Evolutionary conservation across 2,888 invertebrate species (phyloP).

Genomic region (Tyria jacobaeae): DNA sequence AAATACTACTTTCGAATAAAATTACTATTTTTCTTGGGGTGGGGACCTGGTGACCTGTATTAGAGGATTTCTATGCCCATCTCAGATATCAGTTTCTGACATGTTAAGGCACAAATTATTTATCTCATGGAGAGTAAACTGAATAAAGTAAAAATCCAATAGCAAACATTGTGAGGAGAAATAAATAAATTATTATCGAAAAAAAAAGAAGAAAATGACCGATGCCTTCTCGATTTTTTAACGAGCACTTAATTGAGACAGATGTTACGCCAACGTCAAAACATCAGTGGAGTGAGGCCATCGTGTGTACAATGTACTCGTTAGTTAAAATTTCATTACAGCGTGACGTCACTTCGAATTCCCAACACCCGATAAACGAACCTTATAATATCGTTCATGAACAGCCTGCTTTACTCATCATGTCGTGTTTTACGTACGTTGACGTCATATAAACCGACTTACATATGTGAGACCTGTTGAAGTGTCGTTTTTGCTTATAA

Average conservation of each 20-base stretch:
- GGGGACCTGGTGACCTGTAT: no score
- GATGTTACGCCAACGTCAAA: not conserved
- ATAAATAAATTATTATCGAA: no score
- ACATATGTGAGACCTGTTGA: constrained; percentile 56
- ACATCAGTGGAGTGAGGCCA: not conserved
- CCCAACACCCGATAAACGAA: not conserved
- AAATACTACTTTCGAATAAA: no score
- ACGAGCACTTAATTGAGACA: not conserved
- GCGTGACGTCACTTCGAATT: not conserved
- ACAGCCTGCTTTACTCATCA: constrained; percentile 36
- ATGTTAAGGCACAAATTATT: no score
- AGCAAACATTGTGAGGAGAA: no score
- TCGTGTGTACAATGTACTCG: not conserved
- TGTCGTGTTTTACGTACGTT: constrained; percentile 46
- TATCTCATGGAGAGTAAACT: no score
- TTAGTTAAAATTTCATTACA: not conserved
- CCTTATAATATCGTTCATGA: constrained; percentile 24
- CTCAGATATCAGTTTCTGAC: no score
- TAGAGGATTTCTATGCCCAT: no score
- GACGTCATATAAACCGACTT: constrained; percentile 48
- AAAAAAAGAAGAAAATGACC: no score
- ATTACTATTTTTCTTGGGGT: no score
- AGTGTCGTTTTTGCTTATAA: constrained; percentile 53
- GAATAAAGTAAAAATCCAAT: no score
- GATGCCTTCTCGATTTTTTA: no score